Evolutionary conservation across 2,113 vertebrate species (phyloP).

Genomic region (Callaeas wilsoni): DNA sequence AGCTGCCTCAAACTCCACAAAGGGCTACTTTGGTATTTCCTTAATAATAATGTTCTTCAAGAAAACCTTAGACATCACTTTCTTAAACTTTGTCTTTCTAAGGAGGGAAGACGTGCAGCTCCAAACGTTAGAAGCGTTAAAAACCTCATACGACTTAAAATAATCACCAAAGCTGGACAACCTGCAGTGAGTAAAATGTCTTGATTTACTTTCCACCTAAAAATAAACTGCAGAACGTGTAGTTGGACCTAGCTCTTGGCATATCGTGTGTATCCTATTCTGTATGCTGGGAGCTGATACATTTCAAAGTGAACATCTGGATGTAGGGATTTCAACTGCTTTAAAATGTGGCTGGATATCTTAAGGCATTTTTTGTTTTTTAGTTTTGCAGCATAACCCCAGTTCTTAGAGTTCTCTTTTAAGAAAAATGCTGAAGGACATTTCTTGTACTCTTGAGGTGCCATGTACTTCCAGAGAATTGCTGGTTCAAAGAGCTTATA

Average conservation of each 20-base stretch:
- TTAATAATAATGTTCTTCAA: not conserved
- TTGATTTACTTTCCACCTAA: not conserved
- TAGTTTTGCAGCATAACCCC: not conserved
- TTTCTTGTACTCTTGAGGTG: not conserved
- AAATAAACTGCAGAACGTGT: not conserved
- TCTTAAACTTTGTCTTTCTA: not conserved
- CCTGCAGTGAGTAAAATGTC: not conserved
- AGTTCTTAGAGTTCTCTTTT: not conserved
- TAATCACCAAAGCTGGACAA: not conserved
- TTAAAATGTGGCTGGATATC: not conserved
- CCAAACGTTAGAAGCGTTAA: not conserved
- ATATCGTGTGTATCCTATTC: not conserved
- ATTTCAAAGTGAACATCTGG: not conserved
- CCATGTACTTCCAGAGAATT: not conserved
- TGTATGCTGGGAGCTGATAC: not conserved
- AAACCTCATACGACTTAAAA: not conserved
- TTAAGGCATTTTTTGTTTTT: not conserved
- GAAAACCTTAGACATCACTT: not conserved
- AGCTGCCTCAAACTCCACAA: not conserved
- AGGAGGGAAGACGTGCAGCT: not conserved
- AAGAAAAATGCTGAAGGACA: not conserved
- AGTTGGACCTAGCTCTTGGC: not conserved
- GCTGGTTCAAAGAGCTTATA: not conserved
- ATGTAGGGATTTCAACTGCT: not conserved
- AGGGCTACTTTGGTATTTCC: not conserved